Base-by-base conservation (phyloP, 2,113 vertebrate genomes). In the Bubo bubo region DNA sequence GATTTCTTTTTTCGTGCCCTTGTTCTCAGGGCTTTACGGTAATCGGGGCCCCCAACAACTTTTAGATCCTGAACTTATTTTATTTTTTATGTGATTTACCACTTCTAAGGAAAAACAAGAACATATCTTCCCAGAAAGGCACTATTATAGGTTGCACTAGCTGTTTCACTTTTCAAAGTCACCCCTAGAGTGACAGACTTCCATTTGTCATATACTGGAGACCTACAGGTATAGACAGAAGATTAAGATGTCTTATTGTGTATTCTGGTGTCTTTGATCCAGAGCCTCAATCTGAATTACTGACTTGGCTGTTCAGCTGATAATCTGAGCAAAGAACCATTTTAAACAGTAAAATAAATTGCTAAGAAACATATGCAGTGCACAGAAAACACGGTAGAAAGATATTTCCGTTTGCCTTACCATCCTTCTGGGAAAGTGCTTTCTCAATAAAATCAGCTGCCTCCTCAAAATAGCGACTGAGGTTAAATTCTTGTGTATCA, bases 391-490 rank as follows among this genome's bases (percentile, higher is more conserved):
- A 70, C 0, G 15, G 35, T 10, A 95, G 76, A 63, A 81, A 83
- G 43, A 4, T 12, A 84, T 52, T 68, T 77, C 62, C 28, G 63
- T 77, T 79, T 16, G 58, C 97, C 99, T 99, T 99, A 98, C 99
- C 99, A 30, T 99, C 99, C 82, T 99, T 99, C 89, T 99, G 99
- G 26, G 99, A 98, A 91, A 99, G 97, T 50, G 99, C 99, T 96
- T 99, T 99, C 90, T 99, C 99, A 20, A 99, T 99, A 93, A 99
- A 99, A 87, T 99, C 99, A 20, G 99, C 98, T 35, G 99, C 99
- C 96, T 99, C 99, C 98, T 99, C 99, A 75, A 99, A 99, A 98
- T 99, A 99, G 97, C 98, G 98, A 86, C 99, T 99, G 97, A 99
- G 99, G 98, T 99, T 98, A 97, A 99, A 99, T 62, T 99, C 98